Conservation (phyloP, 2,113 vertebrate genomes). For the Semnopithecus entellus region DNA sequence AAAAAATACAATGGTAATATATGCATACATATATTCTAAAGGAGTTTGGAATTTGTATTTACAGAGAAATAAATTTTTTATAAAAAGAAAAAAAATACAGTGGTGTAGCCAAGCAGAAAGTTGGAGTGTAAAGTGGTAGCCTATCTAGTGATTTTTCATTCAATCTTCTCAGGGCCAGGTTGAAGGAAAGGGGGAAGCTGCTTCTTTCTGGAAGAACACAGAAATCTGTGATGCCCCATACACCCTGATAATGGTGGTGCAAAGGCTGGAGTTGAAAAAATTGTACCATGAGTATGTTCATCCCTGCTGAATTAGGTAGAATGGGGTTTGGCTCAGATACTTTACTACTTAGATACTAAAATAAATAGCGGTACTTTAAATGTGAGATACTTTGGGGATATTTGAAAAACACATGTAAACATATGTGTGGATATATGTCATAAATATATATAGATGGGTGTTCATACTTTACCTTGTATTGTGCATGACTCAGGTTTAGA, state of each 20-base stretch:
- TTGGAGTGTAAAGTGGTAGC: rapidly evolving
- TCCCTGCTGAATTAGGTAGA: background rate
- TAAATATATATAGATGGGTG: background rate
- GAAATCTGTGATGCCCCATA: background rate
- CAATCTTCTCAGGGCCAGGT: background rate
- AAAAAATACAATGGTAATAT: background rate
- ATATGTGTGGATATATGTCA: background rate
- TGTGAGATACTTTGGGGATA: background rate
- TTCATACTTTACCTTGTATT: background rate
- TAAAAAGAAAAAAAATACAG: background rate
- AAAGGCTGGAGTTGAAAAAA: background rate
- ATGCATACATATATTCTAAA: too few relatives aligned
- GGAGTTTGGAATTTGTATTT: too few relatives aligned
- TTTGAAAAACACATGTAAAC: background rate
- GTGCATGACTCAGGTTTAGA: background rate
- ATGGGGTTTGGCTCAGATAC: background rate
- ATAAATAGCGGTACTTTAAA: background rate
- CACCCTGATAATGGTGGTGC: too few relatives aligned
- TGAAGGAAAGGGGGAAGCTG: background rate
- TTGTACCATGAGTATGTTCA: background rate
- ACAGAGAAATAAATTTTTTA: too few relatives aligned
- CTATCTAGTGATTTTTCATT: background rate
- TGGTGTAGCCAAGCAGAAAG: background rate
- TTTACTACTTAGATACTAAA: background rate
- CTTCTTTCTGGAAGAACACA: background rate